These are phyloP conservation scores for Pheucticus melanocephalus DNA, from an alignment of 2,113 vertebrate species.

Conservation along the genomic window DNA sequence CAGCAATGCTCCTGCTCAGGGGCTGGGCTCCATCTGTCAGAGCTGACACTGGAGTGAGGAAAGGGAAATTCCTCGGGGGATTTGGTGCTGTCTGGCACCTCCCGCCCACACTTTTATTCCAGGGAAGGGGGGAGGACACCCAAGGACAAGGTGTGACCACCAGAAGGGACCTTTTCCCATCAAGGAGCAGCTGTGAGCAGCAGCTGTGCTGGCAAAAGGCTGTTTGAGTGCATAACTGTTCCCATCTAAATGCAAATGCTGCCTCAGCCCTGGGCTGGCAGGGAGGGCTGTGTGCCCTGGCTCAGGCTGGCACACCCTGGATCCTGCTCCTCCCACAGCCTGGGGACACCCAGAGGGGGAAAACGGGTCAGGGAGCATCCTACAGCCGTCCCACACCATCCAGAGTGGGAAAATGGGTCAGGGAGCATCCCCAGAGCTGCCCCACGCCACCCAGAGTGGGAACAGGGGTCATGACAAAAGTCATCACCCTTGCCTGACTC, in stretches of 20 bases:
- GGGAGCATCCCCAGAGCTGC: background rate
- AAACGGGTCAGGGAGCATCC: background rate
- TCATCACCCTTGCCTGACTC: no score
- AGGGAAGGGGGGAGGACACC: background rate
- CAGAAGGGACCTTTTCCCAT: background rate
- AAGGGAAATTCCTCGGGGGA: background rate
- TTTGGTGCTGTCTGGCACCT: background rate
- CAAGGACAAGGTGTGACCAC: background rate
- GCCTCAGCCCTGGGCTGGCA: background rate
- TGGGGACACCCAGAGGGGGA: background rate
- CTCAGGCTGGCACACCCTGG: background rate
- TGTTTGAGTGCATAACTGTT: background rate
- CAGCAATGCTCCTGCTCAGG: fast-evolving
- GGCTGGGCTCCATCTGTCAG: background rate
- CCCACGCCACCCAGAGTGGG: no score
- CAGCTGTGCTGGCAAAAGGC: conserved; percentile 41
- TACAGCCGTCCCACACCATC: no score
- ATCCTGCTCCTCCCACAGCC: background rate
- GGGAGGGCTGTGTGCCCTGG: background rate
- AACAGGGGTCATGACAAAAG: no score
- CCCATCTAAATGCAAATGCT: conserved; percentile 49
- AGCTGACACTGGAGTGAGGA: background rate
- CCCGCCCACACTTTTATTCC: background rate
- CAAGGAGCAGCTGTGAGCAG: conserved; percentile 25
- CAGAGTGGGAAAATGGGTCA: background rate